Conservation (phyloP, 2,113 vertebrate genomes). For the Paedocypris sp. region DNA sequence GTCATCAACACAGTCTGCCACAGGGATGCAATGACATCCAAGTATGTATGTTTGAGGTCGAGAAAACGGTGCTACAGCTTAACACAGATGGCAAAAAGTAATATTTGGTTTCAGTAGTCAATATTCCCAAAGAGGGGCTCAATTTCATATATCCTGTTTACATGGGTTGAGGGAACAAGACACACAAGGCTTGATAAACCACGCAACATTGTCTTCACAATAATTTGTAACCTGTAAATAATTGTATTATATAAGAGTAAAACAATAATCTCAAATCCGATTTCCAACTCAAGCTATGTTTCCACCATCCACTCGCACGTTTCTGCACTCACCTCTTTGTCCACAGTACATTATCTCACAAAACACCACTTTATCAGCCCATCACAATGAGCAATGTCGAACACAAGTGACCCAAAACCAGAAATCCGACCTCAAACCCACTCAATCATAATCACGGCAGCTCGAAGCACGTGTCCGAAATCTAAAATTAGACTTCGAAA, state of each 20-base stretch:
- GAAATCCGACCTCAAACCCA: slow-evolving; percentile 16
- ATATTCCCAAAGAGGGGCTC: slow-evolving; percentile 6
- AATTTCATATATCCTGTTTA: not conserved
- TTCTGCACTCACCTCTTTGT: not conserved
- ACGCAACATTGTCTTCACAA: no score
- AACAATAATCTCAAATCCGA: no score
- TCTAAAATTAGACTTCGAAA: slow-evolving; percentile 12
- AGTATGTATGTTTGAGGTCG: not conserved
- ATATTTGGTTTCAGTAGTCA: slow-evolving; percentile 15
- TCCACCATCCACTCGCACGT: not conserved
- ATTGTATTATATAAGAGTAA: no score
- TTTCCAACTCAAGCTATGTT: not conserved
- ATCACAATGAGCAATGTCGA: not conserved
- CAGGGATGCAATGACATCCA: not conserved
- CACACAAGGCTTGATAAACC: not conserved
- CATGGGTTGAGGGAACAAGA: not conserved
- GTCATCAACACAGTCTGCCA: slow-evolving; percentile 17
- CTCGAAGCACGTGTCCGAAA: not conserved
- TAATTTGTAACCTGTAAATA: no score
- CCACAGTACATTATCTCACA: not conserved
- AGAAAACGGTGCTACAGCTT: slow-evolving; percentile 6
- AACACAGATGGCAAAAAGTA: slow-evolving; percentile 21
- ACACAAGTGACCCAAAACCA: slow-evolving; percentile 5
- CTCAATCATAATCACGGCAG: slow-evolving; percentile 3
- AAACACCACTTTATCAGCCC: not conserved